Percentiles rank a stretch among this genome's conserved stretches.
phyloP scores from a whole-genome alignment of 2,797 vertebrate genomes.

The Arctocebus calabarensis region DNA sequence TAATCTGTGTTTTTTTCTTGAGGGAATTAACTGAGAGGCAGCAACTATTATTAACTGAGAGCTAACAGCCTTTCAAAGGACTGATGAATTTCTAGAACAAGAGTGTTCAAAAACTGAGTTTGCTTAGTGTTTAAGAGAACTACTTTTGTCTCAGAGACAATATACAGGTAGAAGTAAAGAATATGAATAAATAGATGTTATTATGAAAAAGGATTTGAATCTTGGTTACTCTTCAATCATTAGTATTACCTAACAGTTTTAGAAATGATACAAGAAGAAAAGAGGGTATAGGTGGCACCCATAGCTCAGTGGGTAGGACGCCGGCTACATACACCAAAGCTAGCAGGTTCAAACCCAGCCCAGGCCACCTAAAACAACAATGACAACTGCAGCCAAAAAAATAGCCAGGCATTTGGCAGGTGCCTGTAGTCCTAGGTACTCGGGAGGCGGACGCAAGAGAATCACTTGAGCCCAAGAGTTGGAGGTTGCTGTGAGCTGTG shows the following conservation, averaged over 20 bases:
- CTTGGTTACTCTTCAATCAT: background rate
- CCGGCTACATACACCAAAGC: no score
- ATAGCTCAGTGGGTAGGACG: no score
- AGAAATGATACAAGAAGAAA: background rate
- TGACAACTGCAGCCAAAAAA: no score
- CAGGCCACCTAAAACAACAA: no score
- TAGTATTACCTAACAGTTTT: slow-evolving; percentile 38
- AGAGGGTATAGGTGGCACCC: background rate
- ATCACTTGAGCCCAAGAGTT: no score
- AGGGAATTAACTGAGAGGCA: background rate
- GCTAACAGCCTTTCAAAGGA: slow-evolving; percentile 12
- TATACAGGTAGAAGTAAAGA: slow-evolving; percentile 29
- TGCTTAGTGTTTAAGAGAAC: slow-evolving; percentile 55
- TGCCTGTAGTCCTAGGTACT: no score
- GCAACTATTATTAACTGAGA: background rate
- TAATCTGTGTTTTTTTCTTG: background rate
- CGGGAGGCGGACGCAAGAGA: no score
- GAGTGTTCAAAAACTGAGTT: slow-evolving; percentile 52
- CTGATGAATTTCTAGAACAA: slow-evolving; percentile 40
- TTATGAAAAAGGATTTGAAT: slow-evolving; percentile 20
- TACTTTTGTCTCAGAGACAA: background rate
- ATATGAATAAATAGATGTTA: slow-evolving; percentile 7
- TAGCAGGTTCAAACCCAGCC: no score
- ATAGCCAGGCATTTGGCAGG: no score
- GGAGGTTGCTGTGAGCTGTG: no score